Evolutionary conservation across 2,113 vertebrate species (phyloP), one percentile per base, ranked within the genome.

Genomic region (Himantopus leucocephalus): DNA sequence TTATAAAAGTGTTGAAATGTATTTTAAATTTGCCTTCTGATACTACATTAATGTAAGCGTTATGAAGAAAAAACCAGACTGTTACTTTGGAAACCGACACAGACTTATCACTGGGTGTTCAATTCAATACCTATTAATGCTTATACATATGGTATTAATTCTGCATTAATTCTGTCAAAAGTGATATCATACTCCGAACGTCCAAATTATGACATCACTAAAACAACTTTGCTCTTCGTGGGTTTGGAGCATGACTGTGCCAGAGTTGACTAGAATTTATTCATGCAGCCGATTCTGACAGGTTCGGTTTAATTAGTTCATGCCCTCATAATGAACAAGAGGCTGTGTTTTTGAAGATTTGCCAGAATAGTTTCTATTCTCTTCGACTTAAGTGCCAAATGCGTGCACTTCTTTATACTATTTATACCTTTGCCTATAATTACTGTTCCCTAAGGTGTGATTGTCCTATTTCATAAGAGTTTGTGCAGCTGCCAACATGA

Each of bases 391-490:
- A 98, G 98, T 97, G 98, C 98, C 98, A 98, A 98, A 98, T 95
- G 96, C 95, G 90, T 97, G 97, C 74, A 96, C 96, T 98, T 94
- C 97, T 98, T 98, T 98, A 96, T 98, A 97, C 97, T 98, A 98
- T 98, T 98, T 98, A 98, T 99, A 99, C 98, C 98, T 98, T 98
- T 97, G 97, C 97, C 97, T 98, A 95, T 98, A 98, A 99, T 98
- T 99, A 98, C 98, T 98, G 98, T 97, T 99, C 98, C 98, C 98
- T 89, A 96, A 98, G 98, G 98, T 98, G 98, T 98, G 98, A 98
- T 98, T 98, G 98, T 98, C 98, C 98, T 99, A 98, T 98, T 98
- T 98, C 98, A 98, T 98, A 98, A 99, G 98, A 98, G 98, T 98
- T 99, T 98, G 98, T 97, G 98, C 98, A 99, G 98, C 98, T 98